phyloP scores from a whole-genome alignment of 2,113 vertebrate species.

The Dasyornis broadbenti region DNA sequence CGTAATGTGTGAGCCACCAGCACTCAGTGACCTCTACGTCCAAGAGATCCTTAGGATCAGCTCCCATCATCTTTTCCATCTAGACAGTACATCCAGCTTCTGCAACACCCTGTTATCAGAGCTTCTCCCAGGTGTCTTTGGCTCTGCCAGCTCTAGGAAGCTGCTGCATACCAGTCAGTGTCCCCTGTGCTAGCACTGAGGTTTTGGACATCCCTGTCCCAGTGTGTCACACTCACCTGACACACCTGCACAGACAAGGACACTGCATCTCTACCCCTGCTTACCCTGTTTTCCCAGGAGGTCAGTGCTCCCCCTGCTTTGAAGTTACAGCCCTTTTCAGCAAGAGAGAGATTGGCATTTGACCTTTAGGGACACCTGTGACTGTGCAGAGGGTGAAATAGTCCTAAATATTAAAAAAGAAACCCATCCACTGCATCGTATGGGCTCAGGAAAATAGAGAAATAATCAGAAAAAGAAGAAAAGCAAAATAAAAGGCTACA shows the following conservation, averaged over 20 bases:
- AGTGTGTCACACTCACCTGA: neutral
- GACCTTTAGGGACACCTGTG: neutral
- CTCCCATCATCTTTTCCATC: neutral
- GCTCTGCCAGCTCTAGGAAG: neutral
- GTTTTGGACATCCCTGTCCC: neutral
- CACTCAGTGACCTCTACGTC: neutral
- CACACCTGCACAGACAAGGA: neutral
- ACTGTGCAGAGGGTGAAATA: neutral
- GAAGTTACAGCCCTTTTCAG: neutral
- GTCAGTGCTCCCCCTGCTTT: neutral
- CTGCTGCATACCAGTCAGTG: neutral
- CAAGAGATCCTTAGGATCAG: neutral
- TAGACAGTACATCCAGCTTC: neutral
- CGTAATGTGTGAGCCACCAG: fast-evolving
- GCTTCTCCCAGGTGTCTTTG: neutral
- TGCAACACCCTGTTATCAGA: neutral
- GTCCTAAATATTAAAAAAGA: neutral
- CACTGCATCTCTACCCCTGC: neutral
- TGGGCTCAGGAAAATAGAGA: neutral
- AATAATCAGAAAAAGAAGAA: neutral
- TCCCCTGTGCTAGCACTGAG: neutral
- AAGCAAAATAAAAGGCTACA: neutral
- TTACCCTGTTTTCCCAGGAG: neutral
- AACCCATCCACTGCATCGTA: neutral
- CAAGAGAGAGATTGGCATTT: neutral